Evolutionary conservation across 2,113 vertebrate genomes (phyloP).

Genomic region (Stigmatopora argus): DNA sequence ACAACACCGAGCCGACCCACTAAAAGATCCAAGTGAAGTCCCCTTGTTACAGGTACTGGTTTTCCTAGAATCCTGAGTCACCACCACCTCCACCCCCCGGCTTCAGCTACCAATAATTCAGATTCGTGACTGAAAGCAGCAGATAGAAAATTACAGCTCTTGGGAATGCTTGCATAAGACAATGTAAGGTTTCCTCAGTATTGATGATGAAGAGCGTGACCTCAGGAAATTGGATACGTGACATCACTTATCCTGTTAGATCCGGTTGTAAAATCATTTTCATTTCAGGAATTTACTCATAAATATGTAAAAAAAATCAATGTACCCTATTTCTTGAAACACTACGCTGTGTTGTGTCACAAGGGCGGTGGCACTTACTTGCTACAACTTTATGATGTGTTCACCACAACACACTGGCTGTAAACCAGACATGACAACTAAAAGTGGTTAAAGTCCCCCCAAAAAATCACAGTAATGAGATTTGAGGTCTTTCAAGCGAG

Average conservation of each 20-base stretch:
- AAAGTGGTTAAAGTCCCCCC: not conserved
- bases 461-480: not conserved
- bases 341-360: too few relatives aligned
- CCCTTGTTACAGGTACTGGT: not conserved
- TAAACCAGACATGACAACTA: not conserved
- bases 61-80: slow-evolving; percentile 1
- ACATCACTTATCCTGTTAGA: not conserved
- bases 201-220: not conserved
- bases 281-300: not conserved
- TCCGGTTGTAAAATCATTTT: not conserved
- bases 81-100: not conserved
- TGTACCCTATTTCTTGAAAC: too few relatives aligned
- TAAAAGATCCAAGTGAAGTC: too few relatives aligned
- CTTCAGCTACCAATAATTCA: slow-evolving; percentile 28
- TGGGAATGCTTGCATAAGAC: slow-evolving; percentile 44
- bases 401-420: not conserved
- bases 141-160: slow-evolving; percentile 48
- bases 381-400: not conserved
- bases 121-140: slow-evolving; percentile 37
- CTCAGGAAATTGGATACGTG: not conserved
- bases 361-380: not conserved
- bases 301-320: too few relatives aligned
- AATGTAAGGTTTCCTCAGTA: slow-evolving; percentile 18
- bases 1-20: too few relatives aligned
- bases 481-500: not conserved